Conservation (phyloP, 2,113 vertebrate species). For the Arizona elegans region DNA sequence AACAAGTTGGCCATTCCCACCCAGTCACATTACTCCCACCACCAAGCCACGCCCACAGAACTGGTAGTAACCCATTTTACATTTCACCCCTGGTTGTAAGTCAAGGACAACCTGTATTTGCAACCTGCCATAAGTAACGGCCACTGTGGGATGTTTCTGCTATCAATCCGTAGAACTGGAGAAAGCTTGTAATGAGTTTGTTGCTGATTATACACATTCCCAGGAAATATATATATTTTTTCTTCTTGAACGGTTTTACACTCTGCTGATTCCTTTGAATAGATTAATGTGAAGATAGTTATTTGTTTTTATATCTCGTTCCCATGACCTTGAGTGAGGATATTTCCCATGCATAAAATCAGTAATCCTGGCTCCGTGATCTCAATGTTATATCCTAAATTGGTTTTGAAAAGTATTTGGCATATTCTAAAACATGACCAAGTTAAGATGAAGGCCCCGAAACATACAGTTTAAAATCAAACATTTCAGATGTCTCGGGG, state of each 20-base stretch:
- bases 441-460: rapidly evolving
- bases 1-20: too few species aligned
- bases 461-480: background rate
- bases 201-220: background rate
- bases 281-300: background rate
- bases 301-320: background rate
- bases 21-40: too few species aligned
- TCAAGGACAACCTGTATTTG: too few species aligned
- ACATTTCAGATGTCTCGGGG: background rate
- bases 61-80: too few species aligned
- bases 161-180: background rate
- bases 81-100: too few species aligned
- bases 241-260: background rate
- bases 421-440: background rate
- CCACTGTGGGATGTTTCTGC: background rate
- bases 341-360: too few species aligned
- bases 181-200: background rate
- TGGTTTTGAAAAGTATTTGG: background rate
- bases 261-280: too few species aligned
- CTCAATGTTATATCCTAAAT: background rate
- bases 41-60: too few species aligned
- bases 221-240: background rate
- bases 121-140: background rate
- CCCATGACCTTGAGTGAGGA: background rate
- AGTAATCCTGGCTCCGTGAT: rapidly evolving